phyloP scores from a whole-genome alignment of 2,113 vertebrate species.

The Columba livia region DNA sequence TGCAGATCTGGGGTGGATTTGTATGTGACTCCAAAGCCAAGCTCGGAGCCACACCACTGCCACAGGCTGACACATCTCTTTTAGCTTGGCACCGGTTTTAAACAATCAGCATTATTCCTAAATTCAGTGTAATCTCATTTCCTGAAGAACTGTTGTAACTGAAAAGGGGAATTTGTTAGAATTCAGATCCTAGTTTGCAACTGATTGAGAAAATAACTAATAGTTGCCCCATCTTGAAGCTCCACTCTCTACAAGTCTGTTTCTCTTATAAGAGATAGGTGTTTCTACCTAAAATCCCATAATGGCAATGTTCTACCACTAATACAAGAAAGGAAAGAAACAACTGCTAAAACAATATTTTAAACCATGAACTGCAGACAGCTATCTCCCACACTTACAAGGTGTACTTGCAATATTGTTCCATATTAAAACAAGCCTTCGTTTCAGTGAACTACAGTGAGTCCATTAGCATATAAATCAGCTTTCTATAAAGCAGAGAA shows the following conservation, averaged over 20 bases:
- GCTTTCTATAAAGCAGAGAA: not conserved
- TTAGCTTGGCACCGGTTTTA: not conserved
- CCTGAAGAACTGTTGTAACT: slow-evolving; percentile 27
- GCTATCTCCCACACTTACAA: slow-evolving; percentile 36
- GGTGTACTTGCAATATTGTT: slow-evolving; percentile 3
- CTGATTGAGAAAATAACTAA: slow-evolving; percentile 48
- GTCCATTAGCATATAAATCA: slow-evolving; percentile 11
- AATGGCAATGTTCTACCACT: not conserved
- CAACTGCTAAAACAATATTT: slow-evolving; percentile 48
- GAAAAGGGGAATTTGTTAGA: not conserved
- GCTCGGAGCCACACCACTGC: not conserved
- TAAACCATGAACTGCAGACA: slow-evolving; percentile 41
- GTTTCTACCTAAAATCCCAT: slow-evolving; percentile 40
- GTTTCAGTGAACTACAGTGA: slow-evolving; percentile 1
- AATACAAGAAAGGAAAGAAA: slow-evolving; percentile 50
- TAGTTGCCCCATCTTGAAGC: slow-evolving; percentile 6
- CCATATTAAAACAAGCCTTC: slow-evolving; percentile 29
- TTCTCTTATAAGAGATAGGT: slow-evolving; percentile 14
- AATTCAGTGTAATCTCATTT: slow-evolving; percentile 53
- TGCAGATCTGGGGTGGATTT: not conserved
- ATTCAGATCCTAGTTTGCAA: not conserved
- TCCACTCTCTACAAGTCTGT: not conserved
- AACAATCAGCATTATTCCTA: slow-evolving; percentile 28
- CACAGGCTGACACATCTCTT: not conserved
- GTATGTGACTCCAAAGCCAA: not conserved